Evolutionary conservation across 1,140 invertebrate genomes (phyloP).

Genomic region (Eubasilissa regina): DNA sequence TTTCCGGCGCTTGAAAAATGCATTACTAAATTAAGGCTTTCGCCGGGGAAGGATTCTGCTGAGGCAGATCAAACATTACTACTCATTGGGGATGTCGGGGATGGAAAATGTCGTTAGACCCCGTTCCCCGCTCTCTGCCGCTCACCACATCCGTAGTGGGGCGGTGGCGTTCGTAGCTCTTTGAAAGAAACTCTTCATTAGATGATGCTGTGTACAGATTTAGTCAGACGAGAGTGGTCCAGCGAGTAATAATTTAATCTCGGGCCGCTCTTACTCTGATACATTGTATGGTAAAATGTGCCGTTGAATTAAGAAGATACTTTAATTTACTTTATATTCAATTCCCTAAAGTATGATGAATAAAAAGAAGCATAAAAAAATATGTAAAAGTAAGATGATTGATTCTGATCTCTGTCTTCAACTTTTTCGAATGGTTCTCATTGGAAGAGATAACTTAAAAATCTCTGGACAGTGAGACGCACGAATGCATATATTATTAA

Average conservation of each 20-base stretch:
- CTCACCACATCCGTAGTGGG: neutral
- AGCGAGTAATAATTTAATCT: constrained; percentile 4
- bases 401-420: neutral
- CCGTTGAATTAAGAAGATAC: neutral
- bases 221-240: neutral
- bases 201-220: neutral
- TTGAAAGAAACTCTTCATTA: neutral
- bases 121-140: neutral
- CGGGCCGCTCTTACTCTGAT: neutral
- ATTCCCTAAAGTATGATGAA: neutral
- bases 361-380: neutral
- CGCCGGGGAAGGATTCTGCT: no score
- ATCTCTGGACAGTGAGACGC: no score
- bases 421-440: neutral
- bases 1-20: neutral
- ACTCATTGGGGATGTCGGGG: neutral
- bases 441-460: no score
- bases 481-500: no score
- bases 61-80: neutral
- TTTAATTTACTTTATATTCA: neutral
- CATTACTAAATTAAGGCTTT: neutral
- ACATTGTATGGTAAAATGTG: neutral
- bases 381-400: neutral
- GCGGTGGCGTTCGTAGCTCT: neutral
- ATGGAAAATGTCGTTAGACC: neutral